These are phyloP conservation scores for Battus philenor DNA, from an alignment of 1,140 invertebrate species.

Conservation along the genomic window DNA sequence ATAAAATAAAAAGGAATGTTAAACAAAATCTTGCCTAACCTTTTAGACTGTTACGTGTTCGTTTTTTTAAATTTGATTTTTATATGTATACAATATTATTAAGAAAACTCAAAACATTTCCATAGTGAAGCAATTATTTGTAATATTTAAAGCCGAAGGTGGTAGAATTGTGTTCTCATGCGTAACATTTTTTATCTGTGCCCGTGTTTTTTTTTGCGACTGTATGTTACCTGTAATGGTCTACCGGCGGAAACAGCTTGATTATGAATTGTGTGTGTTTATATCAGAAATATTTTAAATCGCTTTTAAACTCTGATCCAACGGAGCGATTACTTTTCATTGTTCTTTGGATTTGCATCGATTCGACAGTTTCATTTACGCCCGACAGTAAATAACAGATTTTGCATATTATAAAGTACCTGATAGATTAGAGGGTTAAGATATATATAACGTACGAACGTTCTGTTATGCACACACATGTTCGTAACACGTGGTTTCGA, in stretches of 20 bases:
- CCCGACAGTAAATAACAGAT: slow-evolving; percentile 28
- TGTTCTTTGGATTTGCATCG: slow-evolving; percentile 42
- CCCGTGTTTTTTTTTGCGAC: slow-evolving; percentile 23
- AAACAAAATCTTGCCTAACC: too few relatives aligned
- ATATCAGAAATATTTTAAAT: slow-evolving; percentile 47
- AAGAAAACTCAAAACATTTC: too few relatives aligned
- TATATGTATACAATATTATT: too few relatives aligned
- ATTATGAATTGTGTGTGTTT: slow-evolving; percentile 61
- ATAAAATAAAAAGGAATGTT: too few relatives aligned
- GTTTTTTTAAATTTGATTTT: too few relatives aligned
- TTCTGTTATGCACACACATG: slow-evolving; percentile 62
- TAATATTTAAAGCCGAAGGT: slow-evolving; percentile 6
- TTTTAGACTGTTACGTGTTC: too few relatives aligned
- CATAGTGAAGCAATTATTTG: too few relatives aligned
- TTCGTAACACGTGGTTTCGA: slow-evolving; percentile 48
- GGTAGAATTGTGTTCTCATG: neutral
- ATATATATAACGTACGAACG: slow-evolving; percentile 33
- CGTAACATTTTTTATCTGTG: neutral
- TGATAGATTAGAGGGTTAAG: slow-evolving; percentile 58
- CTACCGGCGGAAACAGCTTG: slow-evolving; percentile 26
- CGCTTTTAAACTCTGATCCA: slow-evolving; percentile 24
- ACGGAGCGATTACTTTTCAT: slow-evolving; percentile 31
- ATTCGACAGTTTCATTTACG: slow-evolving; percentile 25
- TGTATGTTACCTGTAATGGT: slow-evolving; percentile 14
- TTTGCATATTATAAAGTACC: slow-evolving; percentile 60